Conservation (phyloP, 1,140 invertebrate genomes). For the Drosophila persimilis region DNA sequence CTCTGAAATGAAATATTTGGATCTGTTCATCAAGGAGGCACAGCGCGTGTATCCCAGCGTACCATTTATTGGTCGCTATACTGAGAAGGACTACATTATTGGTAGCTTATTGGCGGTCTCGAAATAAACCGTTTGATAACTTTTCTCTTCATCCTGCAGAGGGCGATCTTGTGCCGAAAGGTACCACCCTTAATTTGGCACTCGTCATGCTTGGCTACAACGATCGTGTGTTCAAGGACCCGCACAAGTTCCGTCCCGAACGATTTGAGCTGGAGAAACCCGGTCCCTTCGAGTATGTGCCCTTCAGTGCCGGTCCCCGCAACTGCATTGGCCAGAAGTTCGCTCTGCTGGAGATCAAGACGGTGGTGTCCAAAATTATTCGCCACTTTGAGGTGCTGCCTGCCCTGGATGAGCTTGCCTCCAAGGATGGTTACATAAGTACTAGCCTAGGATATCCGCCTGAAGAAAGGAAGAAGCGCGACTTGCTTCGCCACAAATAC, state of each 20-base stretch:
- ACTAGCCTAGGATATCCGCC: conserved; percentile 52
- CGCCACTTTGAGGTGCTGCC: conserved; percentile 76
- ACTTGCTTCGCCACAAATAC: conserved; percentile 62
- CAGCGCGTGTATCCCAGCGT: conserved; percentile 88
- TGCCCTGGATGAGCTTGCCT: conserved; percentile 63
- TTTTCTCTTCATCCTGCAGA: conserved; percentile 11
- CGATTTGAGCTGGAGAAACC: conserved; percentile 85
- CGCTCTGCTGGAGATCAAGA: conserved; percentile 83
- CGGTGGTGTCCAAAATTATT: conserved; percentile 83
- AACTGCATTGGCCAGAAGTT: conserved; percentile 84
- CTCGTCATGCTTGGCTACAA: conserved; percentile 54
- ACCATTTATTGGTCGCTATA: conserved; percentile 85
- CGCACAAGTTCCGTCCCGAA: conserved; percentile 89
- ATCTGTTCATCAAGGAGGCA: conserved; percentile 87
- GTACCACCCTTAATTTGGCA: conserved; percentile 43
- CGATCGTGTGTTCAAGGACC: conserved; percentile 86
- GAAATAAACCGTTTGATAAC: background rate
- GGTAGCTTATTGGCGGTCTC: conserved; percentile 26
- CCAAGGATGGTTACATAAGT: conserved; percentile 66
- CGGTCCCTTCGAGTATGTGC: conserved; percentile 84
- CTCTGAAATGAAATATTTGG: conserved; percentile 87
- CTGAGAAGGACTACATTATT: conserved; percentile 42
- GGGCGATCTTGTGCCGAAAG: conserved; percentile 48
- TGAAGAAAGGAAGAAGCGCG: conserved; percentile 27
- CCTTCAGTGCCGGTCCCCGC: conserved; percentile 84